Conservation (phyloP, 2,797 vertebrate species). For the Setipinna tenuifilis region DNA sequence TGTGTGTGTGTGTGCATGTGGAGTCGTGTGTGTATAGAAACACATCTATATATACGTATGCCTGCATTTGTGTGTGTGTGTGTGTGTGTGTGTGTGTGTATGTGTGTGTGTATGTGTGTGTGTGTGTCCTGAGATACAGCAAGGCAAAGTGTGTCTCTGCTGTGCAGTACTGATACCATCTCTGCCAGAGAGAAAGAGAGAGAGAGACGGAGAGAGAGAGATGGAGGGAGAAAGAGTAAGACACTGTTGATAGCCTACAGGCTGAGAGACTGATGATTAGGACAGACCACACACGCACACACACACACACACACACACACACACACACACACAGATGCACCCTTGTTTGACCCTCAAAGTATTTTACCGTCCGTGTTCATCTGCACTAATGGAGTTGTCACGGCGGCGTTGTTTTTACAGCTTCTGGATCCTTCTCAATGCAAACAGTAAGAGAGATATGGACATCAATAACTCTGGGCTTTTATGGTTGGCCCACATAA, state of each 20-base stretch:
- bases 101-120: too few species aligned
- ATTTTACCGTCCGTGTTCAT: slow-evolving; percentile 64
- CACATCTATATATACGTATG: too few species aligned
- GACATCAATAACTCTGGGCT: slow-evolving; percentile 53
- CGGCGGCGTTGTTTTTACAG: slow-evolving; percentile 57
- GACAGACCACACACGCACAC: background rate
- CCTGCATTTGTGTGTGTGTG: too few species aligned
- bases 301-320: background rate
- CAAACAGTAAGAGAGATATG: slow-evolving; percentile 53
- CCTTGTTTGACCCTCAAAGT: slow-evolving; percentile 48
- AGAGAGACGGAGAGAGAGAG: background rate
- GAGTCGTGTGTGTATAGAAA: too few species aligned
- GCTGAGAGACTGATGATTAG: slow-evolving; percentile 30
- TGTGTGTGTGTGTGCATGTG: background rate
- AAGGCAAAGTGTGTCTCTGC: background rate
- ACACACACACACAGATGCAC: background rate
- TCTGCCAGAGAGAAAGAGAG: slow-evolving; percentile 1
- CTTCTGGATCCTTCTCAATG: slow-evolving; percentile 55
- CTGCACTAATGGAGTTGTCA: slow-evolving; percentile 68
- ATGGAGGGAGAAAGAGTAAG: slow-evolving; percentile 62
- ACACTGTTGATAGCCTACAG: slow-evolving; percentile 31
- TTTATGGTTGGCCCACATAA: slow-evolving; percentile 49
- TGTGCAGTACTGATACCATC: slow-evolving; percentile 9
- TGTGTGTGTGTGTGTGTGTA: too few species aligned
- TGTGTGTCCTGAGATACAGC: background rate